A percentile compares a stretch with the other conserved stretches of the same genome.
phyloP scores from a whole-genome alignment of 1,140 invertebrate species.

The Ridgeia piscesae region DNA sequence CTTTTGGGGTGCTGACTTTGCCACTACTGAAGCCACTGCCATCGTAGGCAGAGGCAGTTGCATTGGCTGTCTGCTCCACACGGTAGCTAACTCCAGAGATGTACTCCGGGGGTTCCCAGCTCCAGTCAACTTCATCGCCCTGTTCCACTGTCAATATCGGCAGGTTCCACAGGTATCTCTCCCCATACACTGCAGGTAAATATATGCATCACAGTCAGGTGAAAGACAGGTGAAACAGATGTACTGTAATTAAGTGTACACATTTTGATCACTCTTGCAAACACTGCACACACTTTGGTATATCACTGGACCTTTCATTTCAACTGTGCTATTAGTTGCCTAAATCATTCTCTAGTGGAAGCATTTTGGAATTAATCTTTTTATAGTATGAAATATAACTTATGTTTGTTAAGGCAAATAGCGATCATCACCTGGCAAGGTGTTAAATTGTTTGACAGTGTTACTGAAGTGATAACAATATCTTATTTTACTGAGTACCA shows the following conservation, averaged over 20 bases:
- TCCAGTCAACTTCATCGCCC: constrained; percentile 19
- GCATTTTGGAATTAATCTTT: too few relatives aligned
- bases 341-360: too few relatives aligned
- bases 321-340: too few relatives aligned
- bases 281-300: too few relatives aligned
- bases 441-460: neutral
- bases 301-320: too few relatives aligned
- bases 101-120: constrained; percentile 11
- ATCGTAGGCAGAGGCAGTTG: neutral
- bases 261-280: too few relatives aligned
- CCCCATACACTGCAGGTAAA: neutral
- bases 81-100: constrained; percentile 6
- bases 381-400: too few relatives aligned
- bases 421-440: too few relatives aligned
- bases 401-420: too few relatives aligned
- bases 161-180: constrained; percentile 6
- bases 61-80: constrained; percentile 19
- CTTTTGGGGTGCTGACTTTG: neutral
- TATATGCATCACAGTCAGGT: neutral
- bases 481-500: too few relatives aligned
- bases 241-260: neutral
- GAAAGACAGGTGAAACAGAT: constrained; percentile 9
- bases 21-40: constrained; percentile 10
- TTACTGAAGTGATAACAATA: neutral
- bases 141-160: neutral